Conservation (phyloP, 2,797 vertebrate genomes). For the Rhinatrema bivittatum region DNA sequence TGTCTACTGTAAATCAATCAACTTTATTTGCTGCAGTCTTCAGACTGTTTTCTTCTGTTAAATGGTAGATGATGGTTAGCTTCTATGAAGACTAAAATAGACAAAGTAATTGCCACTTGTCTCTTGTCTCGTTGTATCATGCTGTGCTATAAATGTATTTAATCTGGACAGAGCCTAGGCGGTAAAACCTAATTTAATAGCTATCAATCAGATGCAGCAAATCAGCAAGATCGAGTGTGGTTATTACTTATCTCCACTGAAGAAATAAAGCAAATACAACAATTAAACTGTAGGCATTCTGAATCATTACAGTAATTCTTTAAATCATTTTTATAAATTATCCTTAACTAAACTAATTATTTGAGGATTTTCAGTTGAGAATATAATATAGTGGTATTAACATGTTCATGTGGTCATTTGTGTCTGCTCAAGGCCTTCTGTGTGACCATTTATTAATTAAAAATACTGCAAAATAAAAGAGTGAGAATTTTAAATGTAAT, state of each 20-base stretch:
- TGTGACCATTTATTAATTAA: no score
- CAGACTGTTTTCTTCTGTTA: slow-evolving; percentile 6
- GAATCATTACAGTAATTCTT: neutral
- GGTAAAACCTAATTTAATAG: slow-evolving; percentile 50
- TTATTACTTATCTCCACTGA: slow-evolving; percentile 10
- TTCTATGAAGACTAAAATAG: slow-evolving; percentile 35
- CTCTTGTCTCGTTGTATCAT: slow-evolving; percentile 25
- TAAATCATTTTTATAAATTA: neutral
- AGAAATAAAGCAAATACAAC: slow-evolving; percentile 1
- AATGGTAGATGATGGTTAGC: slow-evolving; percentile 35
- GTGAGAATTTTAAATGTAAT: no score
- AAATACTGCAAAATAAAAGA: no score
- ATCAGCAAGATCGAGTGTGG: slow-evolving; percentile 1
- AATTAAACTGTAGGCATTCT: neutral
- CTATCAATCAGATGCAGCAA: slow-evolving; percentile 38
- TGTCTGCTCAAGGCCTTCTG: no score
- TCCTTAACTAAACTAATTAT: no score
- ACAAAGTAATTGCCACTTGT: slow-evolving; percentile 32
- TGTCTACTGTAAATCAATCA: neutral
- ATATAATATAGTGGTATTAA: no score
- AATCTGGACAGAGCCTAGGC: slow-evolving; percentile 37
- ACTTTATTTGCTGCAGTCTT: slow-evolving; percentile 4
- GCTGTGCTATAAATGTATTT: slow-evolving; percentile 46
- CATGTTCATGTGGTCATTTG: no score
- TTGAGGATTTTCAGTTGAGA: no score